Evolutionary conservation across 2,797 vertebrate genomes (phyloP).

Genomic region (Coregonus suidteri): DNA sequence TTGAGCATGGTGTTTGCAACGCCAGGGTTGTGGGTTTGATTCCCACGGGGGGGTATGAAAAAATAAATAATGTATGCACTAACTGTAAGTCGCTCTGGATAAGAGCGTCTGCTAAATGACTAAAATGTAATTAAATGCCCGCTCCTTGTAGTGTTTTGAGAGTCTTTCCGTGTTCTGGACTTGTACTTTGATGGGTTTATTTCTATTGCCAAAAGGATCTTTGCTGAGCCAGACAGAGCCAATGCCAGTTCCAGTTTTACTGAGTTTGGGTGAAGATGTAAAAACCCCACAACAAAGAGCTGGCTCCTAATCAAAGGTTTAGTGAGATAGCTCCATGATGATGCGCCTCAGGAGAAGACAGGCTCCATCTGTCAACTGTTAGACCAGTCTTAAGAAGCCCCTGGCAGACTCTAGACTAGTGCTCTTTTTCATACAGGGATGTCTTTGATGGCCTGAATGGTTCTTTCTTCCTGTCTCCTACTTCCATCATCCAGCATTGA

Average conservation of each 20-base stretch:
- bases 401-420: slow-evolving; percentile 45
- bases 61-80: too few species aligned
- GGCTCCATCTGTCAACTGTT: slow-evolving; percentile 55
- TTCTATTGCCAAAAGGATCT: slow-evolving; percentile 18
- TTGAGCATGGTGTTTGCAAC: too few species aligned
- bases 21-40: too few species aligned
- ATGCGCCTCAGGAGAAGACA: slow-evolving; percentile 30
- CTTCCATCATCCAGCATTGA: slow-evolving; percentile 46
- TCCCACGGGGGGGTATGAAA: too few species aligned
- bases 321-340: slow-evolving; percentile 21
- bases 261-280: slow-evolving; percentile 28
- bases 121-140: slow-evolving; percentile 17
- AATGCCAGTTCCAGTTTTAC: slow-evolving; percentile 24
- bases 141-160: slow-evolving; percentile 25
- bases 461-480: slow-evolving; percentile 49
- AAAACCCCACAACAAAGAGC: slow-evolving; percentile 31
- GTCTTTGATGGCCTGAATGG: slow-evolving; percentile 56
- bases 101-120: too few species aligned
- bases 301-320: slow-evolving; percentile 26
- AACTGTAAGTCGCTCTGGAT: too few species aligned
- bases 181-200: slow-evolving; percentile 18
- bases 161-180: slow-evolving; percentile 20
- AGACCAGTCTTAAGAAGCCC: slow-evolving; percentile 41
- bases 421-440: slow-evolving; percentile 56
- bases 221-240: slow-evolving; percentile 12